A percentile compares a stretch with the other conserved stretches of the same genome.
phyloP scores from a whole-genome alignment of 2,888 invertebrate genomes.

The Apocheima hispidaria region DNA sequence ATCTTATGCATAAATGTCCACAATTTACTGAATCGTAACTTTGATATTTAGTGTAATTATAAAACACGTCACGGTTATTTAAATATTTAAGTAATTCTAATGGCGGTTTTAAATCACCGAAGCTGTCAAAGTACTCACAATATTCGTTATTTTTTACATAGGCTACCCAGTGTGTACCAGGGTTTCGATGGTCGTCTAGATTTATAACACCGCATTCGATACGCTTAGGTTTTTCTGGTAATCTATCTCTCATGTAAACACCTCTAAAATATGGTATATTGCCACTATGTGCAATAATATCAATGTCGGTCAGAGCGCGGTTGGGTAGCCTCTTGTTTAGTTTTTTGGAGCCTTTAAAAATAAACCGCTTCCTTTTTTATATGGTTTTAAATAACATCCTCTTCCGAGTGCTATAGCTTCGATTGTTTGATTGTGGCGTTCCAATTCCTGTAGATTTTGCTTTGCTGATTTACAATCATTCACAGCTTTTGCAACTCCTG shows the following conservation, averaged over 20 bases:
- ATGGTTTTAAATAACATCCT: constrained; percentile 18
- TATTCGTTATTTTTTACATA: constrained; percentile 13
- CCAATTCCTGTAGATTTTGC: neutral
- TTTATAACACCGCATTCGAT: too few species aligned
- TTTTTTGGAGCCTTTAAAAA: constrained; percentile 11
- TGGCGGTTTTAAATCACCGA: constrained; percentile 19
- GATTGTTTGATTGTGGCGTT: constrained; percentile 6
- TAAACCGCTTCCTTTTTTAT: constrained; percentile 12
- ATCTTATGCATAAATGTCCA: constrained; percentile 21
- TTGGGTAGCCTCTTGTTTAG: constrained; percentile 12
- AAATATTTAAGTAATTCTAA: neutral
- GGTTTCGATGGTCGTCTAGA: neutral
- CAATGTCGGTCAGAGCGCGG: constrained; percentile 14
- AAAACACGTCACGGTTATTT: neutral
- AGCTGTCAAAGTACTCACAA: constrained; percentile 27
- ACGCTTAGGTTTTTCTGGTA: too few species aligned
- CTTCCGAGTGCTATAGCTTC: constrained; percentile 9
- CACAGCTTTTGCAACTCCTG: constrained; percentile 7
- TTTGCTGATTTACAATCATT: constrained; percentile 16
- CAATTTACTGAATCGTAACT: constrained; percentile 8
- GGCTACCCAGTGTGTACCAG: constrained; percentile 28
- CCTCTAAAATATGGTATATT: constrained; percentile 24
- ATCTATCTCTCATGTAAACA: constrained; percentile 20
- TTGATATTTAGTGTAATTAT: neutral
- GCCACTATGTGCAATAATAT: constrained; percentile 3